Evolutionary conservation across 1,140 invertebrate genomes (phyloP).

Genomic region (Uloborus diversus): DNA sequence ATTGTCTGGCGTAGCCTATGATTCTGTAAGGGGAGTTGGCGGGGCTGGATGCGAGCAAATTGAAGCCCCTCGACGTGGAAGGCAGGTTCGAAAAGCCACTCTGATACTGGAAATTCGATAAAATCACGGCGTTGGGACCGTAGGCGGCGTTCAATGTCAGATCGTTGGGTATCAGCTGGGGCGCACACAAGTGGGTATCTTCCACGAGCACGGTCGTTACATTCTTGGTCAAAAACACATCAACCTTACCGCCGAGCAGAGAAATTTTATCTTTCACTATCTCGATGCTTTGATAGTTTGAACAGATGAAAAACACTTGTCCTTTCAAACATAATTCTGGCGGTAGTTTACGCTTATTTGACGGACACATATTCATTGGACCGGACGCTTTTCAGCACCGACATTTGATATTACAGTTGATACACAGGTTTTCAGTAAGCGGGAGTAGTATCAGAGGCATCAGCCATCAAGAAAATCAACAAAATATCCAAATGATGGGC

Average conservation of each 20-base stretch:
- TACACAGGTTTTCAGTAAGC: conserved; percentile 7
- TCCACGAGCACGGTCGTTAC: conserved; percentile 37
- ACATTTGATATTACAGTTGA: conserved; percentile 42
- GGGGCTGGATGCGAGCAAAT: neutral
- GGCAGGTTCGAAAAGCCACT: conserved; percentile 1
- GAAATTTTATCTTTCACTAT: conserved; percentile 11
- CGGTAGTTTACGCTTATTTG: conserved; percentile 31
- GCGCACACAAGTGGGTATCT: neutral
- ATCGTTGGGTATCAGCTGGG: neutral
- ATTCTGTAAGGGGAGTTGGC: neutral
- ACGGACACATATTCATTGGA: conserved; percentile 51
- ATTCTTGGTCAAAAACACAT: conserved; percentile 27
- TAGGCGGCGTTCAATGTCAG: neutral
- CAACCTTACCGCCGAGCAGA: conserved; percentile 42
- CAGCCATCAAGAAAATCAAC: neutral
- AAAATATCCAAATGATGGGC: neutral
- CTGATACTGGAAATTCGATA: neutral
- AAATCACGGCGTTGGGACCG: neutral
- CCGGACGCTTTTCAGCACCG: conserved; percentile 48
- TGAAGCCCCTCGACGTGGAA: conserved; percentile 40
- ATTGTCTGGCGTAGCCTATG: conserved; percentile 11
- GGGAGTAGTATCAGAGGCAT: neutral
- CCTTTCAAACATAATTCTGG: conserved; percentile 44
- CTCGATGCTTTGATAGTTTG: neutral
- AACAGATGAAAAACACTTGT: conserved; percentile 39